Evolutionary conservation across 1,140 invertebrate species (phyloP), one percentile per base, ranked within the genome.

Genomic region (Littorina saxatilis): DNA sequence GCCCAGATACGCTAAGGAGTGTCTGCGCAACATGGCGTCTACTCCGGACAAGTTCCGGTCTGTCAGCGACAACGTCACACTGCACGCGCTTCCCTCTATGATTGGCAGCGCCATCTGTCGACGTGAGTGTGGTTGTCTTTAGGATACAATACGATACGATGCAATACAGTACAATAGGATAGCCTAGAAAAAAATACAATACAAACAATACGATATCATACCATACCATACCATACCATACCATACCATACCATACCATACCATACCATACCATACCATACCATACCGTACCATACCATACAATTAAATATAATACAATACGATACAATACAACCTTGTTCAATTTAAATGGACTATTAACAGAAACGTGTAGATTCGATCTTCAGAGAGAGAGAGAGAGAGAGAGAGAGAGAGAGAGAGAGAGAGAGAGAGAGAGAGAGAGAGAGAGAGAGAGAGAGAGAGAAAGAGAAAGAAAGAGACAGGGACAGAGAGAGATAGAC

Each of bases 201-300:
- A 68, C 63, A 86, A 76, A 85, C 83, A 61, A 86, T 77, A 86
- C 73, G 43, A 85, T 78, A 85, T 79, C 52, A 83, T 75, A 80
- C 78, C 78, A 80, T 70, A 79, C 79, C 79, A 80, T 73, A 58
- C 79, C 79, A 80, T 35, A 84, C 82, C 83, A 82, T 82, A 81
- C 83, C 84, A 85, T 85, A 83, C 83, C 82, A 86, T 85, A 83
- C 83, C 82, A 85, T 83, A 85, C 83, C 80, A 82, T 82, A 79
- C 74, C 80, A 84, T 82, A 82, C 79, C 76, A 84, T 79, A 84
- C 83, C 84, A 85, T 85, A 86, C 81, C 82, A 84, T 83, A 85
- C 79, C 82, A 86, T 85, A 85, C 81, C 83, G 83, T 86, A 85
- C 83, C 83, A 86, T 78, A 85, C 83, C 79, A 82, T 82, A 79